A percentile compares a stretch with the other conserved stretches of the same genome.
Evolutionary conservation across 2,797 vertebrate species (phyloP).

Genomic region (Gadopsis marmoratus): DNA sequence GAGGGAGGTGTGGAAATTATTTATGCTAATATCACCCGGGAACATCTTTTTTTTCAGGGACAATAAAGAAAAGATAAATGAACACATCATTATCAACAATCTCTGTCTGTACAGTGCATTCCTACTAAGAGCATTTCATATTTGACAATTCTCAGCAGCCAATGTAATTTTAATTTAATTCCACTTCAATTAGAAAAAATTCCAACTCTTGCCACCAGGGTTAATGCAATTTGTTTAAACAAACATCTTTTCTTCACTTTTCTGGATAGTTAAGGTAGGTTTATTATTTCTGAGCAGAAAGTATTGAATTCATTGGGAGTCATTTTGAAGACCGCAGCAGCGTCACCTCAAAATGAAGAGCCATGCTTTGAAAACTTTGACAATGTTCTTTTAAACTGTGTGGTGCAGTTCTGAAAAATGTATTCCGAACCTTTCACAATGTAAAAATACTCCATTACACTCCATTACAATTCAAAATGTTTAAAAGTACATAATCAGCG

Average conservation of each 20-base stretch:
- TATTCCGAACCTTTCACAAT: not conserved
- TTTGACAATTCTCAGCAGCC: not conserved
- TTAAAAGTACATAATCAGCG: not conserved
- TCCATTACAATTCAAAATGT: not conserved
- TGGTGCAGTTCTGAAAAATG: not conserved
- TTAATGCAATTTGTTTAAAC: not conserved
- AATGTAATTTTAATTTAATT: not conserved
- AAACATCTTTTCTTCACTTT: not conserved
- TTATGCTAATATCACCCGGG: not conserved
- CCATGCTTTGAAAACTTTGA: not conserved
- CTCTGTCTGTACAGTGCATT: not conserved
- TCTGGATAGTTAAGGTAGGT: not conserved
- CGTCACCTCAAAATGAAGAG: not conserved
- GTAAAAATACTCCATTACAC: not conserved
- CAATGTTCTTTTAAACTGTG: not conserved
- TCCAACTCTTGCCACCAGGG: not conserved
- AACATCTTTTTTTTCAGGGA: conserved; percentile 1
- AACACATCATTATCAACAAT: conserved; percentile 3
- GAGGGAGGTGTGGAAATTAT: not conserved
- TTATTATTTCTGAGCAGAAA: not conserved
- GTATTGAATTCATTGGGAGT: not conserved
- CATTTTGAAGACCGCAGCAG: not conserved
- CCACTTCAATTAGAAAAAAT: not conserved
- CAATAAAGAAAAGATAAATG: not conserved
- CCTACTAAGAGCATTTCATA: not conserved